Evolutionary conservation across 2,888 invertebrate species (phyloP).

Genomic region (Nomada ruficornis): DNA sequence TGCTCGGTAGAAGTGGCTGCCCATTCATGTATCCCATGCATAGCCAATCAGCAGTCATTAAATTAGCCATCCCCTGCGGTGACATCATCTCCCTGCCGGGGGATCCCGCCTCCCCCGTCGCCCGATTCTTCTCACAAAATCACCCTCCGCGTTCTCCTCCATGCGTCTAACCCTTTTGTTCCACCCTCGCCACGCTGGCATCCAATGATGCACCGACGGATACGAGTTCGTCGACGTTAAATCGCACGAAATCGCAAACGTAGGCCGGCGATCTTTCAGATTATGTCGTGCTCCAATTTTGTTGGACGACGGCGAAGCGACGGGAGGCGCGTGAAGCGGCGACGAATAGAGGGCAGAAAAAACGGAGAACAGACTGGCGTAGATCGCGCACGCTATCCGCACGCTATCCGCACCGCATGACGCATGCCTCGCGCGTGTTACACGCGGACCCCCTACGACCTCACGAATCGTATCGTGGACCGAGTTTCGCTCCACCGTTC

Average conservation of each 20-base stretch:
- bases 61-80: conserved; percentile 79
- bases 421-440: conserved; percentile 77
- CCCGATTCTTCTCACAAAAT: conserved; percentile 56
- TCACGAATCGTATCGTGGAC: conserved; percentile 54
- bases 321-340: no score
- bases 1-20: conserved; percentile 42
- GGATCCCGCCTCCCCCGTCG: conserved; percentile 30
- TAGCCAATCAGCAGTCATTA: conserved; percentile 80
- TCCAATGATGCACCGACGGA: conserved; percentile 58
- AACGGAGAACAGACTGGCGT: not conserved
- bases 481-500: conserved; percentile 39
- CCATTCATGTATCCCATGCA: conserved; percentile 70
- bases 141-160: conserved; percentile 39
- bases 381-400: conserved; percentile 70
- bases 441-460: conserved; percentile 69
- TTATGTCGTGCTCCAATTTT: not conserved
- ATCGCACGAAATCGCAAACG: not conserved
- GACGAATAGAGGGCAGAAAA: not conserved
- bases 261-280: no score
- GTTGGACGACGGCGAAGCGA: not conserved
- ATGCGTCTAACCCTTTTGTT: conserved; percentile 61
- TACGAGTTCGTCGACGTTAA: conserved; percentile 31
- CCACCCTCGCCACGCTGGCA: conserved; percentile 33
- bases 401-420: conserved; percentile 74
- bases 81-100: conserved; percentile 67